Conservation (phyloP, 1,140 invertebrate species). For the Polypedilum pembai region DNA sequence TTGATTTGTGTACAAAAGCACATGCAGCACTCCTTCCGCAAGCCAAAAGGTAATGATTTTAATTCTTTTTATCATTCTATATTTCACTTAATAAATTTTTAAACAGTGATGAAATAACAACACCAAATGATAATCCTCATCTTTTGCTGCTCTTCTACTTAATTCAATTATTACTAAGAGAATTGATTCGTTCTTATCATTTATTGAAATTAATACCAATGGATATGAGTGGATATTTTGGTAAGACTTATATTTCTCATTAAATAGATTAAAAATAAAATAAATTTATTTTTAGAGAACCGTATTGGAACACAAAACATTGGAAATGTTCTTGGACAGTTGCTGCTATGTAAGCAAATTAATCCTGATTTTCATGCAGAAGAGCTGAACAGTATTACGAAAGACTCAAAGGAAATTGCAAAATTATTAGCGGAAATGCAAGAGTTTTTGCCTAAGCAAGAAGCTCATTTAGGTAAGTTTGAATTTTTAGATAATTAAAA, state of each 20-base stretch:
- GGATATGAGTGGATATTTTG: slow-evolving; percentile 87
- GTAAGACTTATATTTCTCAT: slow-evolving; percentile 44
- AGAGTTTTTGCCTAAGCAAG: slow-evolving; percentile 81
- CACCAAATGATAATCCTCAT: slow-evolving; percentile 65
- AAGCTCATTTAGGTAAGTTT: slow-evolving; percentile 62
- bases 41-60: slow-evolving; percentile 58
- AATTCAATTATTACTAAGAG: slow-evolving; percentile 74
- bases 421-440: slow-evolving; percentile 74
- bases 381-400: slow-evolving; percentile 78
- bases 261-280: background rate
- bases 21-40: slow-evolving; percentile 69
- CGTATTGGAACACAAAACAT: slow-evolving; percentile 80
- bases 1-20: slow-evolving; percentile 76
- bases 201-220: slow-evolving; percentile 77
- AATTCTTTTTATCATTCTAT: background rate
- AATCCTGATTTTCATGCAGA: slow-evolving; percentile 85
- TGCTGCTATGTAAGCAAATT: slow-evolving; percentile 80
- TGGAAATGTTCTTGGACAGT: slow-evolving; percentile 82
- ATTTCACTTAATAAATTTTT: no score
- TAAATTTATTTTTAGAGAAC: slow-evolving; percentile 57
- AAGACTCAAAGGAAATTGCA: slow-evolving; percentile 75
- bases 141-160: slow-evolving; percentile 80
- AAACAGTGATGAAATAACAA: slow-evolving; percentile 10
- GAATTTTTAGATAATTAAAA: slow-evolving; percentile 3
- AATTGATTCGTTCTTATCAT: slow-evolving; percentile 78